These are phyloP conservation scores for Etheostoma perlongum DNA, from an alignment of 2,797 vertebrate genomes.

Conservation along the genomic window DNA sequence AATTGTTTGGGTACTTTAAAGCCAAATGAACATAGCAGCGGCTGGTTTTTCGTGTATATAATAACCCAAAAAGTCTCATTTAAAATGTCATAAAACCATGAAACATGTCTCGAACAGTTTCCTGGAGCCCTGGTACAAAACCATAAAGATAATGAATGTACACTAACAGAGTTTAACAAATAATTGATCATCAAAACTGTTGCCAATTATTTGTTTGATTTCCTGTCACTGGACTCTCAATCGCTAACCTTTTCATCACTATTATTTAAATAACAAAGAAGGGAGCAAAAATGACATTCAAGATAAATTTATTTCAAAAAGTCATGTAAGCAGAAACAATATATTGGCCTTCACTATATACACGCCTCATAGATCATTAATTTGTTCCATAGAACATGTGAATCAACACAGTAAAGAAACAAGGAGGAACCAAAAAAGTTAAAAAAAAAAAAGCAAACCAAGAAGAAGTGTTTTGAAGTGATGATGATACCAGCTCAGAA, in stretches of 20 bases:
- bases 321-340: constrained; percentile 10
- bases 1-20: too few relatives aligned
- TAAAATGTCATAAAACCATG: not conserved
- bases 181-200: too few relatives aligned
- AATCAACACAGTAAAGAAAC: constrained; percentile 5
- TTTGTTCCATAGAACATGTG: not conserved
- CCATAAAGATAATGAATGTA: not conserved
- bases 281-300: not conserved
- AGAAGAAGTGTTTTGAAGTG: not conserved
- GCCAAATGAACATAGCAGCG: too few relatives aligned
- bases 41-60: not conserved
- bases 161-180: not conserved
- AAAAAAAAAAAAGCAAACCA: constrained; percentile 11
- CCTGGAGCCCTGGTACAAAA: not conserved
- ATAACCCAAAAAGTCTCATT: not conserved
- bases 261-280: not conserved
- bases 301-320: constrained; percentile 53
- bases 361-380: not conserved
- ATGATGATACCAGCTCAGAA: constrained; percentile 3
- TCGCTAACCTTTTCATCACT: too few relatives aligned
- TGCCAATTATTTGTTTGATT: too few relatives aligned
- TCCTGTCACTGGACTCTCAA: too few relatives aligned
- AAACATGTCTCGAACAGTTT: not conserved
- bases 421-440: not conserved
- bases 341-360: constrained; percentile 13